A percentile compares a stretch with the other conserved stretches of the same genome.
phyloP scores from a whole-genome alignment of 2,888 invertebrate species.

The Scotopteryx bipunctaria region DNA sequence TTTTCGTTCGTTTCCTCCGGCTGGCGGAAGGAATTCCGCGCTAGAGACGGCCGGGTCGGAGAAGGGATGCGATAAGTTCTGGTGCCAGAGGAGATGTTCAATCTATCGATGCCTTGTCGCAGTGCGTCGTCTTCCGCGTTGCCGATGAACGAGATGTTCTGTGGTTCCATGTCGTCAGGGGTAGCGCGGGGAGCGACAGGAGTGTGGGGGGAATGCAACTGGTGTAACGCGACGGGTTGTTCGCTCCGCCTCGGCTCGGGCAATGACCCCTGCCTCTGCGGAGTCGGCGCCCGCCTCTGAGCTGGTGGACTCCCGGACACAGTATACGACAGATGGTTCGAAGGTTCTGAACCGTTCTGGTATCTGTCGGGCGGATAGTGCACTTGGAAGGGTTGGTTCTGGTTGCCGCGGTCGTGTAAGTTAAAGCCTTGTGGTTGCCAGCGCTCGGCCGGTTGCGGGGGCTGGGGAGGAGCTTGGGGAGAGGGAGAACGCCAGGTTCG shows the following conservation, averaged over 20 bases:
- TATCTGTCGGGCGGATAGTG: constrained; percentile 78
- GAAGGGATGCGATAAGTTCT: constrained; percentile 95
- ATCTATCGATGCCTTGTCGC: constrained; percentile 87
- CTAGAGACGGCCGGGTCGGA: constrained; percentile 89
- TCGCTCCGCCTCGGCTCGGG: constrained; percentile 50
- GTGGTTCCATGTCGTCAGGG: constrained; percentile 95
- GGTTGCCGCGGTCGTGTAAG: constrained; percentile 82
- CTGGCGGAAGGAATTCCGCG: constrained; percentile 88
- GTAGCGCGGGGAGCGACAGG: constrained; percentile 84
- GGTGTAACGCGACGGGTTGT: constrained; percentile 74
- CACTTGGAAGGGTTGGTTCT: constrained; percentile 60
- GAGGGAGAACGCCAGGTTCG: constrained; percentile 74
- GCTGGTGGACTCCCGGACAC: constrained; percentile 65
- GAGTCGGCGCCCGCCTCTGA: constrained; percentile 64
- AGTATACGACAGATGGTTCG: constrained; percentile 83
- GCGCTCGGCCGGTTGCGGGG: constrained; percentile 65
- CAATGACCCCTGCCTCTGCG: constrained; percentile 83
- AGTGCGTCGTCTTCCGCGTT: constrained; percentile 84
- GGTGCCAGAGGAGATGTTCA: constrained; percentile 94
- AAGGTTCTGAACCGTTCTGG: constrained; percentile 86
- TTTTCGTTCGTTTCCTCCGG: constrained; percentile 85
- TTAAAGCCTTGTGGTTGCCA: constrained; percentile 85
- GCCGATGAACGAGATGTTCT: constrained; percentile 96
- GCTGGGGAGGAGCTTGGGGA: constrained; percentile 49
- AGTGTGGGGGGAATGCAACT: constrained; percentile 81